Base-by-base conservation (phyloP, 2,888 invertebrate species). In the Troilus luridus region DNA sequence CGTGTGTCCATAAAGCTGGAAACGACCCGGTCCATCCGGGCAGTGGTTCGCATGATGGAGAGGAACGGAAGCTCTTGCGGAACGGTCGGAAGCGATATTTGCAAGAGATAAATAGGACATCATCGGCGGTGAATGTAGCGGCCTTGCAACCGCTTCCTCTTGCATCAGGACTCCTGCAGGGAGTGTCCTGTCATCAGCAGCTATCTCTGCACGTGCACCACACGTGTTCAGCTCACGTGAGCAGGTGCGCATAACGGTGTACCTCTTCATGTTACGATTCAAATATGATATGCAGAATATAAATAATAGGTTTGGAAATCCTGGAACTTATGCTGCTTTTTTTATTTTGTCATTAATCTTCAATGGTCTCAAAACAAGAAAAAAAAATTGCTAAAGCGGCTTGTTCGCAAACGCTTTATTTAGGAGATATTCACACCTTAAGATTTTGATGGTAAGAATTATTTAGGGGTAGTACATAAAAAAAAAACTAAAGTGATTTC, bases 121-220 rank as follows among this genome's bases (percentile, higher is more conserved):
- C 85, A 85, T 85, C 85, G 21, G 21, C 56, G 85, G 85, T 85
- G 85, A 85, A 85, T 85, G 85, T 85, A n/a, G 54, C 85, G 89
- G 59, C 89, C 89, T 89, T 89, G 89, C 89, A 54, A 12, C 67
- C 8, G 21, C 89, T 89, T 89, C 89, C 89, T 89, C 67, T 89
- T 89, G 89, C 89, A 89, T 89, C 89, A 89, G 89, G 12, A 19
- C 88, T 21, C 6, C n/a, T 24, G 59, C 62, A n/a, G 89, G 89
- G 89, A 64, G 89, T 89, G 89, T 62, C 60, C 12, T 21, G 24
- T 64, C 72, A 19, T 77, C 72, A 77, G 14, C 89, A 64, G 62
- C 41, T 89, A 41, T 41, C 10, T 17, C 60, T 54, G 19, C 67
- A 85, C 21, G 85, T 85, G 85, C 11, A n/a, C 21, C 21, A 7